These are phyloP conservation scores for Drosophila jambulina DNA, from an alignment of 1,140 invertebrate genomes.

Conservation along the genomic window DNA sequence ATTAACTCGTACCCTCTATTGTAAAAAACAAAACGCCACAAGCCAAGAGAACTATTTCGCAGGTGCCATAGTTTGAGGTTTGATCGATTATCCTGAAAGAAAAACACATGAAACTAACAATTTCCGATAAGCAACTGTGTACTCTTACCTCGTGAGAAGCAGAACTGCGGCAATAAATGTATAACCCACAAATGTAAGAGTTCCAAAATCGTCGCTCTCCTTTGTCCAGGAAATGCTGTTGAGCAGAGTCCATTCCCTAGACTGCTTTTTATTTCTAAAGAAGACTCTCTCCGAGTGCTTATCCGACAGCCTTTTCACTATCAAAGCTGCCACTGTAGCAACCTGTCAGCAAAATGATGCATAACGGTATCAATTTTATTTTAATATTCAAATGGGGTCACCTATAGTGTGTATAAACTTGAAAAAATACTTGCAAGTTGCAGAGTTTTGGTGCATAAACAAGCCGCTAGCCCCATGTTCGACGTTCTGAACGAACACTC, in stretches of 20 bases:
- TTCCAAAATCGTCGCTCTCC: slow-evolving; percentile 60
- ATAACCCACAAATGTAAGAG: slow-evolving; percentile 58
- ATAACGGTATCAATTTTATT: background rate
- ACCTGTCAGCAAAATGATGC: slow-evolving; percentile 30
- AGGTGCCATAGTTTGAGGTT: slow-evolving; percentile 45
- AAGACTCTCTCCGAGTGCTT: slow-evolving; percentile 65
- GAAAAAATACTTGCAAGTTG: slow-evolving; percentile 51
- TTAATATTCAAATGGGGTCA: background rate
- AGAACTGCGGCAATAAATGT: slow-evolving; percentile 54
- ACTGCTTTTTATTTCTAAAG: slow-evolving; percentile 40
- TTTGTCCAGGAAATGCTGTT: slow-evolving; percentile 62
- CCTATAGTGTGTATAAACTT: background rate
- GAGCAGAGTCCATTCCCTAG: slow-evolving; percentile 61
- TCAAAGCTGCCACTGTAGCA: slow-evolving; percentile 38
- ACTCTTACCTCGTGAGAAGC: slow-evolving; percentile 52
- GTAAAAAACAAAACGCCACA: slow-evolving; percentile 61
- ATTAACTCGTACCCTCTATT: slow-evolving; percentile 44
- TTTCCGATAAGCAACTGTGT: no score
- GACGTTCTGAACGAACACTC: slow-evolving; percentile 12
- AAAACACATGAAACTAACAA: background rate
- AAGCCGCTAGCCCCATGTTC: slow-evolving; percentile 57
- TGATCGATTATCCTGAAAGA: slow-evolving; percentile 47
- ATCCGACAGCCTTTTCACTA: slow-evolving; percentile 64
- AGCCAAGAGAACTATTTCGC: slow-evolving; percentile 48
- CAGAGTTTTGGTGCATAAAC: slow-evolving; percentile 58